Percentiles rank a stretch among this genome's conserved stretches.
Evolutionary conservation across 2,797 vertebrate genomes (phyloP).

Genomic region (Oreortyx pictus): DNA sequence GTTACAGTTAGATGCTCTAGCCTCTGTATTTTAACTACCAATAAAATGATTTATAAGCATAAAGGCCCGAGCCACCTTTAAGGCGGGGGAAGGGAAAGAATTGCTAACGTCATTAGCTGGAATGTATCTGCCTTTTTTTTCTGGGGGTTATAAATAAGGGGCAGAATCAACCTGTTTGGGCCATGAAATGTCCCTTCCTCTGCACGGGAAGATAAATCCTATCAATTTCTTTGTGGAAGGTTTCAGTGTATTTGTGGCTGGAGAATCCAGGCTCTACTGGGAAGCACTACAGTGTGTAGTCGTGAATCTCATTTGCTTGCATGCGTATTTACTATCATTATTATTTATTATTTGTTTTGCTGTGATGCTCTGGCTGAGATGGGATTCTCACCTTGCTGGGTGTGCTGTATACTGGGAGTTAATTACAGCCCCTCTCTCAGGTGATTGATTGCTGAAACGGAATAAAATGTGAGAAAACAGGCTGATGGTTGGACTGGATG

Average conservation of each 20-base stretch:
- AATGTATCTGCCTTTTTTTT: neutral
- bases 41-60: conserved; percentile 74
- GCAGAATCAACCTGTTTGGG: conserved; percentile 23
- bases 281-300: neutral
- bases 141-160: neutral
- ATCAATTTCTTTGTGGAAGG: neutral
- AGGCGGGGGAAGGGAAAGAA: conserved; percentile 28
- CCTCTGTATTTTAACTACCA: conserved; percentile 54
- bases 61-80: conserved; percentile 50
- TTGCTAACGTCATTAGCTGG: neutral
- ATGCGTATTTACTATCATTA: neutral
- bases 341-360: neutral
- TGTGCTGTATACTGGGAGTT: neutral
- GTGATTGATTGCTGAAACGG: neutral
- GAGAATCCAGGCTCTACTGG: neutral
- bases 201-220: conserved; percentile 15
- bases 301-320: neutral
- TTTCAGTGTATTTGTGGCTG: neutral
- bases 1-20: conserved; percentile 35
- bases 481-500: too few species aligned
- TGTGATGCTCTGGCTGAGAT: rapidly evolving
- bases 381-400: neutral
- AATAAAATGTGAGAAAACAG: neutral
- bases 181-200: conserved; percentile 24
- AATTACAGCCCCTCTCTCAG: neutral